Percentiles rank a stretch among this genome's conserved stretches.
These are phyloP conservation scores for Equus quagga DNA, from an alignment of 2,113 vertebrate species.

Conservation along the genomic window DNA sequence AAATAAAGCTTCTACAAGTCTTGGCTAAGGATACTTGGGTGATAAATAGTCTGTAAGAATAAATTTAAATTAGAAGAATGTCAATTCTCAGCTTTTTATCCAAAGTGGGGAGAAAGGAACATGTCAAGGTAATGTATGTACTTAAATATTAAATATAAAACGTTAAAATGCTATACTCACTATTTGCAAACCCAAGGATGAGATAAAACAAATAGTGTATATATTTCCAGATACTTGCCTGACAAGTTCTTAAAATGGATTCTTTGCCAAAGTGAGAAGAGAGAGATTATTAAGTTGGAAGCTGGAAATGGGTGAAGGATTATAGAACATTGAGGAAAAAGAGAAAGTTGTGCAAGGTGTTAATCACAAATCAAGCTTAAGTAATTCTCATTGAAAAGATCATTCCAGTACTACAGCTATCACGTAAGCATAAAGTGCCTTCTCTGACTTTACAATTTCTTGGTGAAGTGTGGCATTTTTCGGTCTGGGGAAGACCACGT, in stretches of 20 bases:
- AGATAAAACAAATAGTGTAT: neutral
- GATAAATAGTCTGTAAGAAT: neutral
- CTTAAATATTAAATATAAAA: slow-evolving; percentile 41
- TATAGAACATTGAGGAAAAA: neutral
- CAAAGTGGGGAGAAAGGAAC: neutral
- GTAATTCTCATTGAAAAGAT: neutral
- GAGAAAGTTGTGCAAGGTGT: neutral
- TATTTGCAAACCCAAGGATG: neutral
- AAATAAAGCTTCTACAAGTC: slow-evolving; percentile 4
- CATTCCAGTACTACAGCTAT: neutral
- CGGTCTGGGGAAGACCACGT: neutral
- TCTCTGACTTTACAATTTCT: neutral
- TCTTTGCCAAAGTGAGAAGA: neutral
- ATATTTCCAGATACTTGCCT: neutral
- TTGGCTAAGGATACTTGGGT: slow-evolving; percentile 2
- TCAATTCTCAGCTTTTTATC: neutral
- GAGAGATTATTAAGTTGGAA: neutral
- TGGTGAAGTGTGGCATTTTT: neutral
- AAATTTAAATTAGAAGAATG: neutral
- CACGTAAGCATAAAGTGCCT: neutral
- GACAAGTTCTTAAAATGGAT: neutral
- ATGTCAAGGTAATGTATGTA: neutral
- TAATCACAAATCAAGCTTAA: neutral
- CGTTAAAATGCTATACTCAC: neutral
- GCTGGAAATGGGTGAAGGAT: neutral